A percentile compares a stretch with the other conserved stretches of the same genome.
These are phyloP conservation scores for Euphonia xanthogaster DNA, from an alignment of 2,797 vertebrate genomes.

Conservation along the genomic window DNA sequence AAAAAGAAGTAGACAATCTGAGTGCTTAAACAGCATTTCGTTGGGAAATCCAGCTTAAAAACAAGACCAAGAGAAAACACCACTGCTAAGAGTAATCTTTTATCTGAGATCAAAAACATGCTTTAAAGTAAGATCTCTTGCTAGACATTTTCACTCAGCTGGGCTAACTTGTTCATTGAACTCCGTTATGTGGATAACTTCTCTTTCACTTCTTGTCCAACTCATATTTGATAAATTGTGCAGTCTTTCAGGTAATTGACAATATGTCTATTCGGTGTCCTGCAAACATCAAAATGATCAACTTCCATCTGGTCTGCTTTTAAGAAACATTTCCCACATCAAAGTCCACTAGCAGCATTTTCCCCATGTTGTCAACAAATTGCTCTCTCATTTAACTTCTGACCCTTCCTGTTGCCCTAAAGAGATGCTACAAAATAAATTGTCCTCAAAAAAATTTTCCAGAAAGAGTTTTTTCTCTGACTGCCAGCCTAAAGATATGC, in stretches of 20 bases:
- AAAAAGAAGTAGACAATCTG: neutral
- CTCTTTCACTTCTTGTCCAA: neutral
- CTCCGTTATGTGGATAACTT: neutral
- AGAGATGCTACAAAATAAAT: neutral
- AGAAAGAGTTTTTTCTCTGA: neutral
- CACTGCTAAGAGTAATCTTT: neutral
- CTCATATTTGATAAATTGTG: neutral
- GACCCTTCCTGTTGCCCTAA: neutral
- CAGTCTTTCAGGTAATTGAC: conserved; percentile 14
- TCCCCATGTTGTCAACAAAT: neutral
- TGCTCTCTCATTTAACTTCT: conserved; percentile 6
- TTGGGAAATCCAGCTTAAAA: neutral
- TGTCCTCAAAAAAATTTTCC: neutral
- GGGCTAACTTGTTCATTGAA: neutral
- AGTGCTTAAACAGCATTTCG: neutral
- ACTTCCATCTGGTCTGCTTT: neutral
- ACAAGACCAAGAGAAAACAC: neutral
- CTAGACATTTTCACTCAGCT: neutral
- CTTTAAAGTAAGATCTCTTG: neutral
- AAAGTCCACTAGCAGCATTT: neutral
- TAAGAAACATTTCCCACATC: conserved; percentile 1
- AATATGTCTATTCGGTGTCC: neutral
- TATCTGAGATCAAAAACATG: neutral
- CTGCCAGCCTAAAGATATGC: neutral
- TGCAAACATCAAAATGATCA: neutral